A percentile compares a stretch with the other conserved stretches of the same genome.
Conservation (phyloP, 1,140 invertebrate species). For the Drosophila seguyi region DNA sequence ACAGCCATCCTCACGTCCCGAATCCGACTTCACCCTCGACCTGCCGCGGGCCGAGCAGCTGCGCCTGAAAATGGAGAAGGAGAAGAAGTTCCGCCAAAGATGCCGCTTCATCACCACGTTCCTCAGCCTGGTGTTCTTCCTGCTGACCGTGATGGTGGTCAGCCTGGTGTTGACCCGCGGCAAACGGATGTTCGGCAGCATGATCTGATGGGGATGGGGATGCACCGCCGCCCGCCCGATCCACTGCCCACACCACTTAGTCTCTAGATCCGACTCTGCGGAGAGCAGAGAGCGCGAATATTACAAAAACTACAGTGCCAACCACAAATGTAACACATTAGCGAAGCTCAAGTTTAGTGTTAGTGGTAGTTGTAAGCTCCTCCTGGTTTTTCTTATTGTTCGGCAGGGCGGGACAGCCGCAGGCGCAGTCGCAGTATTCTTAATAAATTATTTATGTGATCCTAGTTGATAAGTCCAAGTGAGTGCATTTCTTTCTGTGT, state of each 20-base stretch:
- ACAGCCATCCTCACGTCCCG: slow-evolving; percentile 86
- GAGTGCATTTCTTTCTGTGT: slow-evolving; percentile 64
- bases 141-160: slow-evolving; percentile 89
- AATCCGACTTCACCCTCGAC: slow-evolving; percentile 89
- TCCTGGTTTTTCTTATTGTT: slow-evolving; percentile 39
- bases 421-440: slow-evolving; percentile 77
- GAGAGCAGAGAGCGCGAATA: slow-evolving; percentile 27
- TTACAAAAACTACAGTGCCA: slow-evolving; percentile 56
- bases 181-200: slow-evolving; percentile 89
- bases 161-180: slow-evolving; percentile 88
- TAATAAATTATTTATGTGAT: slow-evolving; percentile 85
- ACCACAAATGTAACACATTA: slow-evolving; percentile 40
- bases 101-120: slow-evolving; percentile 88
- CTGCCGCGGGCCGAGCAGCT: slow-evolving; percentile 88
- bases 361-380: slow-evolving; percentile 45
- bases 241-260: slow-evolving; percentile 21
- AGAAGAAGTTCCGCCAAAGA: slow-evolving; percentile 88
- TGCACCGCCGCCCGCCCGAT: not conserved
- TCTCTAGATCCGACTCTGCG: slow-evolving; percentile 18
- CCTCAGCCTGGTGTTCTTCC: slow-evolving; percentile 88
- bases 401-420: slow-evolving; percentile 25
- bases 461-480: slow-evolving; percentile 67
- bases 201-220: slow-evolving; percentile 85
- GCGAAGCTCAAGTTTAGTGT: slow-evolving; percentile 52
- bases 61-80: slow-evolving; percentile 87